These are phyloP conservation scores for Drosophila cracens DNA, from an alignment of 2,888 invertebrate species.

Conservation along the genomic window DNA sequence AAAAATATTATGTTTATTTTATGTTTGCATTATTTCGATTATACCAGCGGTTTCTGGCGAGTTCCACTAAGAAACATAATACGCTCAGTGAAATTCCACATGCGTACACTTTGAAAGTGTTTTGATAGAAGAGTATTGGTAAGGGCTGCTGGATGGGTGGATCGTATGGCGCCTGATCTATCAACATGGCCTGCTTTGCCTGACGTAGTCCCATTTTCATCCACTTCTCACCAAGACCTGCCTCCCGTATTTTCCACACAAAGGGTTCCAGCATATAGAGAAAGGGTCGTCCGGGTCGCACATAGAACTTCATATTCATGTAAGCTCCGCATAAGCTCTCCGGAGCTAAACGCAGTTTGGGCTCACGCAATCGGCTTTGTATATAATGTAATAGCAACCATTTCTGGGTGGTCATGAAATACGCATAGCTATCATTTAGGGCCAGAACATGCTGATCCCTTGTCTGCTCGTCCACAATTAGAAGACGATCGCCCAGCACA, in stretches of 20 bases:
- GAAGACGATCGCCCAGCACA: constrained; percentile 12
- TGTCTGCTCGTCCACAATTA: constrained; percentile 8
- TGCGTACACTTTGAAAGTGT: accelerated
- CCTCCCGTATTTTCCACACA: not conserved
- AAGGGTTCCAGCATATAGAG: not conserved
- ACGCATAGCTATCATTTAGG: constrained; percentile 35
- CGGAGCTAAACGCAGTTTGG: constrained; percentile 21
- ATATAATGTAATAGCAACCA: constrained; percentile 14
- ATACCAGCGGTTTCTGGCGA: not conserved
- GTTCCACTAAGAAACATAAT: constrained; percentile 10
- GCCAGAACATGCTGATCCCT: constrained; percentile 5
- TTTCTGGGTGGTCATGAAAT: constrained; percentile 1
- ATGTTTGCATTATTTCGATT: not conserved
- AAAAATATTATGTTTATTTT: constrained; percentile 1
- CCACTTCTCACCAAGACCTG: constrained; percentile 25
- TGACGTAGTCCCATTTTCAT: constrained; percentile 15
- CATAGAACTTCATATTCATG: constrained; percentile 13
- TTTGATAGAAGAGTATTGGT: not conserved
- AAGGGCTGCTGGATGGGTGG: not conserved
- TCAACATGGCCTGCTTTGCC: not conserved
- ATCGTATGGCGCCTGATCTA: constrained; percentile 3
- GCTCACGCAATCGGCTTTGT: constrained; percentile 25
- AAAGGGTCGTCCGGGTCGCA: not conserved
- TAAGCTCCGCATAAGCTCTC: constrained; percentile 11
- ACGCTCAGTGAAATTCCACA: not conserved